Evolutionary conservation across 2,113 vertebrate genomes (phyloP), one percentile per base, ranked within the genome.

Genomic region (Salvelinus namaycush): DNA sequence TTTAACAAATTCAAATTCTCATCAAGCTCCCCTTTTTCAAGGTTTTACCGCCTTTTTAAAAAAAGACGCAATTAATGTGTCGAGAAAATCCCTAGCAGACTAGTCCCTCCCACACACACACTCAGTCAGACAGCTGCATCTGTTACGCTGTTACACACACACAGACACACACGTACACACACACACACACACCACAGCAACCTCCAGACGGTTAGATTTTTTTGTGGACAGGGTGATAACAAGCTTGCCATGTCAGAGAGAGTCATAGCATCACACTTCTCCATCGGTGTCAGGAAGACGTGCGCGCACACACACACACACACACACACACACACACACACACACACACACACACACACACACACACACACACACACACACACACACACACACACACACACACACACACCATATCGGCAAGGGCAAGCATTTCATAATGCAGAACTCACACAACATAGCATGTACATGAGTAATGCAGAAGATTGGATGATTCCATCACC

Each of bases 41-140:
- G 64, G 2, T 20, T 64, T 20, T 34, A 20, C 2, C 68, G 7
- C 9, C 20, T 70, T 70, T 34, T 48, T n/a, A 12, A 44, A 12
- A 12, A 44, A 14, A 24, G 11, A 49, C 1, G 34, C 8, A 70
- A 48, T 24, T 48, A 44, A 14, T 13, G n/a, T 3, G 39, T 24
- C 57, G 62, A 69, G 77, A 80, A 70, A 80, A 78, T 80, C 67
- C 83, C 66, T n/a, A 20, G 16, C 64, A 51, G 49, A 65, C 9
- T 3, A 11, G 18, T 11, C 44, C 64, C 79, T 13, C 75, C 83
- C 60, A 76, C 78, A 70, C 57, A 16, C 68, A 70, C 34, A 68
- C 34, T 57, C 77, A 60, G 75, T 82, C 75, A 57, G 70, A 82
- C 75, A 57, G 70, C 57, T 22, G 26, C 70, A 27, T 76, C 65